phyloP scores from a whole-genome alignment of 1,140 invertebrate species.

The Drosophila miranda region DNA sequence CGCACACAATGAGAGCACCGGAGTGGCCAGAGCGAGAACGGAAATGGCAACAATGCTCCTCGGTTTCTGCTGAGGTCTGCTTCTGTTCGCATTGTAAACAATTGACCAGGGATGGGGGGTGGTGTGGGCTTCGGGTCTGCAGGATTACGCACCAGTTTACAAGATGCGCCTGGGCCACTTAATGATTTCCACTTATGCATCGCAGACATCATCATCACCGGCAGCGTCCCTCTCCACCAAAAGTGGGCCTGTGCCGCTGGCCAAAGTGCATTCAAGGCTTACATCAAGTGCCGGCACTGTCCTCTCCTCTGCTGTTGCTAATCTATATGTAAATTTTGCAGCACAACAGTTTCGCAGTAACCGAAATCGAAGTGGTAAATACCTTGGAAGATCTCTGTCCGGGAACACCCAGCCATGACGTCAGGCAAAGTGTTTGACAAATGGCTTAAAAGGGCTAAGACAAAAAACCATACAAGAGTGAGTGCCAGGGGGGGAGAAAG shows the following conservation, averaged over 20 bases:
- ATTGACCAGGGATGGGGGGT: constrained; percentile 46
- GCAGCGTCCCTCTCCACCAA: background rate
- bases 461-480: constrained; percentile 28
- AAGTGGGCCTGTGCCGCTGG: constrained; percentile 17
- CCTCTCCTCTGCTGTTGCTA: constrained; percentile 49
- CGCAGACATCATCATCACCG: constrained; percentile 46
- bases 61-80: constrained; percentile 5
- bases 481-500: constrained; percentile 6
- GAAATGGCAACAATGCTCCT: constrained; percentile 69
- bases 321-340: constrained; percentile 75
- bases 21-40: constrained; percentile 35
- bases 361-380: constrained; percentile 37
- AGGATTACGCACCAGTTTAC: constrained; percentile 77
- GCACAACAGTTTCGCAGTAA: constrained; percentile 20
- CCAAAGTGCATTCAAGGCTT: constrained; percentile 42
- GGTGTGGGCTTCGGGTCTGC: constrained; percentile 5
- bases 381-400: constrained; percentile 17
- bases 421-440: constrained; percentile 75
- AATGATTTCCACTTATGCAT: constrained; percentile 76
- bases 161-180: constrained; percentile 67
- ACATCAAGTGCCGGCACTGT: constrained; percentile 46
- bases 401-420: constrained; percentile 45
- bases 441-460: constrained; percentile 67
- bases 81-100: constrained; percentile 47
- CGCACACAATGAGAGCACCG: constrained; percentile 49